Evolutionary conservation across 2,888 invertebrate genomes (phyloP), one percentile per base, ranked within the genome.

Genomic region (Archips xylosteana): DNA sequence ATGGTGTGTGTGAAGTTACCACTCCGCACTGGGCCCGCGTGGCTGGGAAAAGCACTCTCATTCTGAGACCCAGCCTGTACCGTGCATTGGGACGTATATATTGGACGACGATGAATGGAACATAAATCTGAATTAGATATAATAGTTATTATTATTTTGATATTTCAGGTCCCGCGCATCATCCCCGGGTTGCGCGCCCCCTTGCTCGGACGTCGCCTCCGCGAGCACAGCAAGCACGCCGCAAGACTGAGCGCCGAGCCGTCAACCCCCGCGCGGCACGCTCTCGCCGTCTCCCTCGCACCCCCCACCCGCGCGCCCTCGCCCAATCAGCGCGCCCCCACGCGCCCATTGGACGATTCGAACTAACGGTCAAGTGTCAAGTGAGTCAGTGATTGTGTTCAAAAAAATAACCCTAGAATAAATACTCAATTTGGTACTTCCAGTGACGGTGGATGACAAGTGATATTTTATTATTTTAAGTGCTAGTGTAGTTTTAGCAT

Each of bases 391-490:
- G 84, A 85, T 32, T 90, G 92, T 92, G 92, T 92, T 92, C 91
- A 92, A 85, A 84, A 82, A 84, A 82, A 75, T 76, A 76, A 78
- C 79, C 80, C 75, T 76, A 80, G 81, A 82, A 80, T 82, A 49
- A 81, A 76, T 78, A 79, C 78, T 78, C 79, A 76, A 74, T 74
- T 76, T 75, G 78, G 76, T 80, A 86, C 85, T 87, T 89, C 92
- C 92, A 93, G 93, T 93, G 93, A 82, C 75, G 79, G 86, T 89
- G 89, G 86, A 86, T 83, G 88, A 87, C 85, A 90, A 91, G 93
- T 93, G 92, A 93, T 93, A 93, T 91, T 91, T 88, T 87, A 85
- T 82, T 78, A 77, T 78, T 73, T 80, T 77, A 77, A 75, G 71
- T 71, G 61, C 45, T 69, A 70, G 67, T 69, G 57, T 49, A 68